Conservation (phyloP, 2,797 vertebrate species). For the Nyctibius grandis region DNA sequence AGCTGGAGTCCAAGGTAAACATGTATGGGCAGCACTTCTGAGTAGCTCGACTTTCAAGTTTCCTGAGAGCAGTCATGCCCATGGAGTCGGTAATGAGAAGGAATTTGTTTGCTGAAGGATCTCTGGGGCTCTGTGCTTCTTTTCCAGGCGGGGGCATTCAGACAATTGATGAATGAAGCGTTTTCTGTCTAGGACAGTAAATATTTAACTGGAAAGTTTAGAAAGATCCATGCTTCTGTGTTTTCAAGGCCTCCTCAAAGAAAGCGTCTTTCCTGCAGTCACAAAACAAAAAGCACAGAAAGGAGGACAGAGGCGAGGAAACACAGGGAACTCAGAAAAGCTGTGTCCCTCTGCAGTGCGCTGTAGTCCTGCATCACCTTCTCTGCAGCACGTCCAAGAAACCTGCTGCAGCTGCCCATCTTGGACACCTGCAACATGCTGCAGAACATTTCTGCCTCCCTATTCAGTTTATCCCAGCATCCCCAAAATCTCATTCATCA, state of each 20-base stretch:
- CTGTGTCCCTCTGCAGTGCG: not conserved
- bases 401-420: not conserved
- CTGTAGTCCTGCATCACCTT: not conserved
- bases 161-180: not conserved
- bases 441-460: not conserved
- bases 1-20: conserved; percentile 63
- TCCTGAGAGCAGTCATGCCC: conserved; percentile 56
- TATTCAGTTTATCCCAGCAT: not conserved
- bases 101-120: conserved; percentile 74
- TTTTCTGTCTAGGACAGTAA: conserved; percentile 12
- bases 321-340: not conserved
- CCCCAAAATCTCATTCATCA: not conserved
- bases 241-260: not conserved
- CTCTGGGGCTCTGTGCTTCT: conserved; percentile 67
- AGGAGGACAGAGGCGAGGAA: not conserved
- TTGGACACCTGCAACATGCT: fast-evolving
- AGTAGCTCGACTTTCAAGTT: conserved; percentile 71
- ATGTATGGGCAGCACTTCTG: conserved; percentile 62
- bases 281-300: not conserved
- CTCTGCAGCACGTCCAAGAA: not conserved
- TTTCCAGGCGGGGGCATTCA: conserved; percentile 64
- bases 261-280: not conserved
- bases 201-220: conserved; percentile 43
- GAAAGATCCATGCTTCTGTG: not conserved
- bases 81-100: conserved; percentile 51